Evolutionary conservation across 2,888 invertebrate genomes (phyloP).

Genomic region (Morpho helenor): DNA sequence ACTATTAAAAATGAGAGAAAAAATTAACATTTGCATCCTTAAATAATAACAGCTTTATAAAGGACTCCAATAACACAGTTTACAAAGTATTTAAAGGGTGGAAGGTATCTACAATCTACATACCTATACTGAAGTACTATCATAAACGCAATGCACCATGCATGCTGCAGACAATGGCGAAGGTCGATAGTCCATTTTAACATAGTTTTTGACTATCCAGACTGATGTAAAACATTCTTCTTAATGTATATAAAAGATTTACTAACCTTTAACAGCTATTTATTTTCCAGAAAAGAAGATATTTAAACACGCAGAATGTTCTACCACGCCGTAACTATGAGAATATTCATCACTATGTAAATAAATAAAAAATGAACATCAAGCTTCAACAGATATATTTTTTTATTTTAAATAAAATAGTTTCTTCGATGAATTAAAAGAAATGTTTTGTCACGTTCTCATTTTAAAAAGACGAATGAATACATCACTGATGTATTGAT

Average conservation of each 20-base stretch:
- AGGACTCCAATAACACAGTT: too few species aligned
- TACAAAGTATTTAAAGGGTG: background rate
- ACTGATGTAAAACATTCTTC: slow-evolving; percentile 4
- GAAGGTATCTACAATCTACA: slow-evolving; percentile 22
- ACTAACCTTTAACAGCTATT: slow-evolving; percentile 67
- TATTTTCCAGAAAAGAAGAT: slow-evolving; percentile 66
- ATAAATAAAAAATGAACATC: slow-evolving; percentile 79
- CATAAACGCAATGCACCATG: slow-evolving; percentile 77
- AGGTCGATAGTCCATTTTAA: slow-evolving; percentile 66
- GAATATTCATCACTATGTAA: slow-evolving; percentile 77
- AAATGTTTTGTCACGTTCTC: slow-evolving; percentile 77
- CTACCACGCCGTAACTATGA: slow-evolving; percentile 78
- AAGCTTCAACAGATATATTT: slow-evolving; percentile 68
- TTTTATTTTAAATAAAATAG: slow-evolving; percentile 71
- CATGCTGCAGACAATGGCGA: slow-evolving; percentile 79
- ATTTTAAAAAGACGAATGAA: slow-evolving; percentile 73
- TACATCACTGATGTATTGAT: slow-evolving; percentile 73
- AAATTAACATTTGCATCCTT: too few species aligned
- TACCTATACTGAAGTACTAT: slow-evolving; percentile 42
- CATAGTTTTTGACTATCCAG: slow-evolving; percentile 9
- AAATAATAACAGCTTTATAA: too few species aligned
- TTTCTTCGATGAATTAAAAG: slow-evolving; percentile 68
- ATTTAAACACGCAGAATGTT: slow-evolving; percentile 69
- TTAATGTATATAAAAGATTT: slow-evolving; percentile 38
- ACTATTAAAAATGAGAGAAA: too few species aligned